A percentile compares a stretch with the other conserved stretches of the same genome.
phyloP scores from a whole-genome alignment of 2,888 invertebrate species.

The Drosophila yooni region DNA sequence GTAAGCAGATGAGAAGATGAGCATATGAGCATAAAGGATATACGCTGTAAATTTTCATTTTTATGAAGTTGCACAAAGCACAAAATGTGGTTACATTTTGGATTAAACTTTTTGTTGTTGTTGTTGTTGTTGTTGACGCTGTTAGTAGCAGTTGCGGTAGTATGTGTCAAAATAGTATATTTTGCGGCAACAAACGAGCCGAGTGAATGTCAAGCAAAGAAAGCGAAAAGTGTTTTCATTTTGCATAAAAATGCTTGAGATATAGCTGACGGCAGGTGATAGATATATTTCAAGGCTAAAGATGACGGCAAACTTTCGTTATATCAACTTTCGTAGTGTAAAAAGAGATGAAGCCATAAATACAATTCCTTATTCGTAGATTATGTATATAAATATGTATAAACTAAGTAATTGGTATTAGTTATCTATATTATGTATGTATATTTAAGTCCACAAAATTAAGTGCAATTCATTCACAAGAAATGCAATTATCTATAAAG shows the following conservation, averaged over 20 bases:
- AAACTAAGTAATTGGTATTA: neutral
- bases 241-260: constrained; percentile 17
- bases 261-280: constrained; percentile 15
- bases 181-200: constrained; percentile 33
- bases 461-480: neutral
- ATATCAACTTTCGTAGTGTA: neutral
- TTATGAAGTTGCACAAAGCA: constrained; percentile 80
- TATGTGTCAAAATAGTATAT: constrained; percentile 23
- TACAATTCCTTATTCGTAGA: no score
- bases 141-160: constrained; percentile 10
- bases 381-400: neutral
- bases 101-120: constrained; percentile 60
- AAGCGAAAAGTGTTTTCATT: constrained; percentile 37
- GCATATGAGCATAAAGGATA: constrained; percentile 78
- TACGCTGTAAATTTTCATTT: constrained; percentile 80
- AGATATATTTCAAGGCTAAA: constrained; percentile 18
- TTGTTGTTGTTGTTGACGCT: constrained; percentile 1
- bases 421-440: neutral
- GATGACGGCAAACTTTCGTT: neutral
- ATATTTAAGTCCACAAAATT: no score
- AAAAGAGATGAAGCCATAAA: neutral
- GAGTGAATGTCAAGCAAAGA: constrained; percentile 38
- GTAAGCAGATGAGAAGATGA: constrained; percentile 47
- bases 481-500: neutral
- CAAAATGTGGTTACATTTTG: constrained; percentile 78